Base-by-base conservation (phyloP, 2,888 invertebrate genomes). In the Reticulitermes lucifugus region DNA sequence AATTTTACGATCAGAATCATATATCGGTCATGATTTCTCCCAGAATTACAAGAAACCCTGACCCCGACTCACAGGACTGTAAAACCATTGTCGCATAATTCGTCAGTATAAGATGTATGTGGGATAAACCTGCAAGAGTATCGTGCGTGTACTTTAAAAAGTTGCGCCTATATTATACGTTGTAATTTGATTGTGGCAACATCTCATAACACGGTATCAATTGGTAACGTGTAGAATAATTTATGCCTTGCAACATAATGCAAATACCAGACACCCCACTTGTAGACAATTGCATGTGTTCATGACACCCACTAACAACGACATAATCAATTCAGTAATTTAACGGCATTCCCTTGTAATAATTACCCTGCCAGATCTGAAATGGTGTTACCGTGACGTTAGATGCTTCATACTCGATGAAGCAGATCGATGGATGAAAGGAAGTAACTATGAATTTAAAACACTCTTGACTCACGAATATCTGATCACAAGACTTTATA, bases 251-350 rank as follows among this genome's bases (percentile, higher is more conserved):
- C n/a, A 29, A 25, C 71, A 71, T 29, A 29, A 14, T 25, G 71
- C 71, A 71, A 71, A 71, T 71, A 71, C 71, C 71, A 71, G 71
- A 29, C n/a, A 71, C 25, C 71, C 35, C 71, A 29, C 71, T 71
- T 71, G 71, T 71, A 71, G 71, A 21, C 71, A 46, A 71, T 71
- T 71, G n/a, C 29, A 71, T 71, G 35, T 25, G 25, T 71, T 71
- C 71, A 71, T 25, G 71, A 71, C 29, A n/a, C 25, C 70, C 14
- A 9, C 60, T n/a, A 21, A 21, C 60, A 46, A 0, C 14, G 22
- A 35, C 29, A 25, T 10, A 71, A 71, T 71, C 0, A 25, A 35
- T 29, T 2, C n/a, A 3, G 25, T 29, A 71, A 71, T 71, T 6
- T 14, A 6, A 21, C 6, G 6, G 60, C 60, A 60, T 60, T 60